A percentile compares a stretch with the other conserved stretches of the same genome.
Evolutionary conservation across 2,113 vertebrate species (phyloP).

Genomic region (Castor canadensis): DNA sequence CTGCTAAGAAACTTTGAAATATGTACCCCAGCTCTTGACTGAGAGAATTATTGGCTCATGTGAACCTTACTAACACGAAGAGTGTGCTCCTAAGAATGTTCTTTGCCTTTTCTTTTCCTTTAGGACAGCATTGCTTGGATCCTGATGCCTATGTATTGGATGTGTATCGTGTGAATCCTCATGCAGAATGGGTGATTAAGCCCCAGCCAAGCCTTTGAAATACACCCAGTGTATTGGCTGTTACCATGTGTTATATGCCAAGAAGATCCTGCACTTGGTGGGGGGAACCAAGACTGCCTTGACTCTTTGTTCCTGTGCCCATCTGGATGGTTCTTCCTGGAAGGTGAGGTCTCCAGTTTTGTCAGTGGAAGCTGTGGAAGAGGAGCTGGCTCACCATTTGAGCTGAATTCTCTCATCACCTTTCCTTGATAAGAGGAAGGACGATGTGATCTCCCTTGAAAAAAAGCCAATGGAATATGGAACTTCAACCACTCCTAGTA

Average conservation of each 20-base stretch:
- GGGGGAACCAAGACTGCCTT: background rate
- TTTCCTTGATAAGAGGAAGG: constrained; percentile 51
- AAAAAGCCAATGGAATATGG: background rate
- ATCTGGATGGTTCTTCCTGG: background rate
- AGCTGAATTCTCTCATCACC: constrained; percentile 39
- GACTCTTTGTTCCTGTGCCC: background rate
- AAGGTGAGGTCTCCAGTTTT: background rate
- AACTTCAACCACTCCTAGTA: background rate
- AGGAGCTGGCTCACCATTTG: background rate
- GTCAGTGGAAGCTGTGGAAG: background rate
- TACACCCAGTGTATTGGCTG: background rate
- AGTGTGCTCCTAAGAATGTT: background rate
- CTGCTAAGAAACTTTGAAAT: background rate
- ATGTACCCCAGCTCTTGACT: background rate
- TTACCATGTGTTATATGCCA: constrained; percentile 21
- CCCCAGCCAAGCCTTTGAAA: constrained; percentile 84
- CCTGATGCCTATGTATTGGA: constrained; percentile 92
- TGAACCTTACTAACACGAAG: background rate
- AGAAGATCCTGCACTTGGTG: constrained; percentile 3
- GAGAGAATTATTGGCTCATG: background rate
- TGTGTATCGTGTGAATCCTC: constrained; percentile 93
- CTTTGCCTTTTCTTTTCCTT: constrained; percentile 50
- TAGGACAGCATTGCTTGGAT: constrained; percentile 95
- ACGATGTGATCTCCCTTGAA: constrained; percentile 34
- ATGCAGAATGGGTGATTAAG: constrained; percentile 96